Evolutionary conservation across 1,140 invertebrate species (phyloP).

Genomic region (Drosophila parvula): DNA sequence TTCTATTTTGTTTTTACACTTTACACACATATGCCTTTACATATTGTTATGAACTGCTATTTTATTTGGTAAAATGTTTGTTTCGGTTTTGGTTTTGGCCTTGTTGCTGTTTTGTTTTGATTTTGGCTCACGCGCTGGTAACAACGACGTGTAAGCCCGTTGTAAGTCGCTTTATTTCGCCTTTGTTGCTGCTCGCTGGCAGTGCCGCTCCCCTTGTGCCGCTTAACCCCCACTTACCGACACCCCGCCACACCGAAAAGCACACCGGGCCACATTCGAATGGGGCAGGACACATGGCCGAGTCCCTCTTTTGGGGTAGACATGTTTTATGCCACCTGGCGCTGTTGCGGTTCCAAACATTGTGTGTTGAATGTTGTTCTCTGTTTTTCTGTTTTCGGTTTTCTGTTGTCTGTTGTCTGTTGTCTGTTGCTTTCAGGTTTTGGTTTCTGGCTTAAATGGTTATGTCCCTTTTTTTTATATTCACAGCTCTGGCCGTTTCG

Average conservation of each 20-base stretch:
- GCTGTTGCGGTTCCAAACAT: slow-evolving; percentile 36
- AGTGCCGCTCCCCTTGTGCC: background rate
- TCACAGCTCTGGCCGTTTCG: slow-evolving; percentile 43
- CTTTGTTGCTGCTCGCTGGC: slow-evolving; percentile 23
- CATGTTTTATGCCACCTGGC: slow-evolving; percentile 53
- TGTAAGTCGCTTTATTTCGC: slow-evolving; percentile 37
- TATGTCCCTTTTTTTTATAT: slow-evolving; percentile 40
- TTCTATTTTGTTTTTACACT: slow-evolving; percentile 8
- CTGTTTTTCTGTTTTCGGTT: slow-evolving; percentile 10
- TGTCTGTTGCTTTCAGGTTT: slow-evolving; percentile 29
- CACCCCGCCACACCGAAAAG: background rate
- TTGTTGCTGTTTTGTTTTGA: slow-evolving; percentile 21
- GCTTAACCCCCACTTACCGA: slow-evolving; percentile 7
- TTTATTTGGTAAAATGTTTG: slow-evolving; percentile 9
- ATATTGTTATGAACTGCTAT: slow-evolving; percentile 9
- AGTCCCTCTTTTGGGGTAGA: slow-evolving; percentile 32
- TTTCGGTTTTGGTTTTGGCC: slow-evolving; percentile 4
- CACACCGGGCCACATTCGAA: slow-evolving; percentile 8
- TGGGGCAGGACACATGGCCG: slow-evolving; percentile 41
- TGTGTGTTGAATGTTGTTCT: slow-evolving; percentile 15
- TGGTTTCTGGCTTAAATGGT: slow-evolving; percentile 46
- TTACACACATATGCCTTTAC: background rate
- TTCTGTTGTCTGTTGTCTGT: slow-evolving; percentile 23
- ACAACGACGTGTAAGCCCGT: slow-evolving; percentile 38
- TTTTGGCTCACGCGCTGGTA: slow-evolving; percentile 28